phyloP scores from a whole-genome alignment of 2,113 vertebrate species.

The Callipepla squamata region DNA sequence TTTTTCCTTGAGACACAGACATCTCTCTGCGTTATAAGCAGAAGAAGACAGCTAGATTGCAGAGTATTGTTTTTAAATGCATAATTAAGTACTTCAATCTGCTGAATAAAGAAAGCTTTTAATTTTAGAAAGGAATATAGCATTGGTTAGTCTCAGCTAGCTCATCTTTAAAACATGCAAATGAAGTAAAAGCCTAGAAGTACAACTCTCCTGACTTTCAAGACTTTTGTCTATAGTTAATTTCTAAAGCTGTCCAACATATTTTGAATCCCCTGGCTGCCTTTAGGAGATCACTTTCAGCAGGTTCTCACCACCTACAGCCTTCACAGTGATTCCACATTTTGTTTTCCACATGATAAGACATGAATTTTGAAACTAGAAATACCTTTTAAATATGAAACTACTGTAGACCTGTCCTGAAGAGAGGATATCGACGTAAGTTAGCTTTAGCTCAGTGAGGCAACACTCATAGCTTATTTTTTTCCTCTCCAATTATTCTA shows the following conservation, averaged over 20 bases:
- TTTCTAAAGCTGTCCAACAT: neutral
- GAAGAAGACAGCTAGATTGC: neutral
- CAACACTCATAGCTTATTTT: neutral
- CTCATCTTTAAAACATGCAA: neutral
- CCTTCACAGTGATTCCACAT: neutral
- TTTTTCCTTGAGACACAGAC: neutral
- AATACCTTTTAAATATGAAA: neutral
- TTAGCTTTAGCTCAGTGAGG: neutral
- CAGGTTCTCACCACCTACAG: neutral
- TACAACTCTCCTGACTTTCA: neutral
- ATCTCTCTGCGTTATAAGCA: neutral
- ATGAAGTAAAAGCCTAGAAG: neutral
- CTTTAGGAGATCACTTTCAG: neutral
- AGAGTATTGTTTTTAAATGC: neutral
- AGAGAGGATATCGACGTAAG: neutral
- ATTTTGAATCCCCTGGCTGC: neutral
- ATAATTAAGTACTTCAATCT: slow-evolving; percentile 27
- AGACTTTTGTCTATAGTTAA: neutral
- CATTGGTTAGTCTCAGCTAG: neutral
- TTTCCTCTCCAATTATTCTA: neutral
- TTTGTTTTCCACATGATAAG: neutral
- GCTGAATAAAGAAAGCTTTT: neutral
- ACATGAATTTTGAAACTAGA: neutral
- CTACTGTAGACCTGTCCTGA: neutral
- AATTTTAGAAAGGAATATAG: neutral